Conservation (phyloP, 1,140 invertebrate genomes). For the Drosophila orena region DNA sequence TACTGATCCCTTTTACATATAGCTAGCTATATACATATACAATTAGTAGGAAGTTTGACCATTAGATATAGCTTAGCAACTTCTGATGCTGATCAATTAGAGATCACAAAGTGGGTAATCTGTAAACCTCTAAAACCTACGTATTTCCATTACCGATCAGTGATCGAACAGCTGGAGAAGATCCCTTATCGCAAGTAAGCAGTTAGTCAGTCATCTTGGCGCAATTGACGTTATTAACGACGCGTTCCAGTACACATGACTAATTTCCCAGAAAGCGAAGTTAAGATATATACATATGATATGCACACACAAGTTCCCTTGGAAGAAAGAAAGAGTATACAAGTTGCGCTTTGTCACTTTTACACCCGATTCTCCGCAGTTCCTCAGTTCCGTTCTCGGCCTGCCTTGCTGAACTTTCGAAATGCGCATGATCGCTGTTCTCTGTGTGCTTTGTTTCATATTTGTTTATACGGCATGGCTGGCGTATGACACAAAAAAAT, state of each 20-base stretch:
- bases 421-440: slow-evolving; percentile 64
- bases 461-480: slow-evolving; percentile 68
- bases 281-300: background rate
- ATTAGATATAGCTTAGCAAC: too few relatives aligned
- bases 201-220: slow-evolving; percentile 3
- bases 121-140: too few relatives aligned
- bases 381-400: slow-evolving; percentile 38
- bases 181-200: background rate
- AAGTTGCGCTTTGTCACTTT: slow-evolving; percentile 25
- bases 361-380: slow-evolving; percentile 6
- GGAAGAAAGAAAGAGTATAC: slow-evolving; percentile 31
- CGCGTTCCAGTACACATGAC: background rate
- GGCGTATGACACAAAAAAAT: slow-evolving; percentile 55
- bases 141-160: background rate
- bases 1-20: background rate
- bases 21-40: too few relatives aligned
- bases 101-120: too few relatives aligned
- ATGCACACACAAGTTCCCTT: background rate
- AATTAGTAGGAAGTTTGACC: too few relatives aligned
- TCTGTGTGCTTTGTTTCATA: slow-evolving; percentile 56
- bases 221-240: slow-evolving; percentile 6
- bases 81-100: too few relatives aligned
- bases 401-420: slow-evolving; percentile 69
- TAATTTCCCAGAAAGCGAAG: slow-evolving; percentile 9
- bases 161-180: background rate